Evolutionary conservation across 2,797 vertebrate genomes (phyloP).

Genomic region (Gambelia wislizenii): DNA sequence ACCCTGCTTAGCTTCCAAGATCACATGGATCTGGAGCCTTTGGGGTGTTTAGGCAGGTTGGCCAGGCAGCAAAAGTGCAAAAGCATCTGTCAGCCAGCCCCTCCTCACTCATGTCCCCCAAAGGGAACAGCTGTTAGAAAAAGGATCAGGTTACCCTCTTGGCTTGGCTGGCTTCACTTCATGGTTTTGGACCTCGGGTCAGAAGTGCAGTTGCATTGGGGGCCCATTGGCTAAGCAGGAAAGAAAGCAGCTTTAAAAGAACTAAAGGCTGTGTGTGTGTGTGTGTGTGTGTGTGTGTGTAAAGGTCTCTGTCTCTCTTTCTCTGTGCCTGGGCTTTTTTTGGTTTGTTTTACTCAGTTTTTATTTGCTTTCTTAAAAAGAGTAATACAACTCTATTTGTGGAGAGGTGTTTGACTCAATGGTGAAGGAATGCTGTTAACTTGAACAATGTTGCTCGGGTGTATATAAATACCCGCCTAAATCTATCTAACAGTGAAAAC

Average conservation of each 20-base stretch:
- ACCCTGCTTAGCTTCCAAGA: too few species aligned
- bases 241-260: conserved; percentile 64
- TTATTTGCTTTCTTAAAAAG: background rate
- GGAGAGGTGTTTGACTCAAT: conserved; percentile 72
- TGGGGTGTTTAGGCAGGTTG: too few species aligned
- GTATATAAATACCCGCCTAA: conserved; percentile 55
- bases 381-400: conserved; percentile 37
- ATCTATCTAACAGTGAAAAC: conserved; percentile 26
- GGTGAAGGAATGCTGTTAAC: conserved; percentile 73
- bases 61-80: too few species aligned
- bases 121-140: too few species aligned
- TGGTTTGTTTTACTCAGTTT: background rate
- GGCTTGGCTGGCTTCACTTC: background rate
- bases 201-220: background rate
- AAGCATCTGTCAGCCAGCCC: background rate
- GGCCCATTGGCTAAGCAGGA: too few species aligned
- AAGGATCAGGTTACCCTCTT: conserved; percentile 8
- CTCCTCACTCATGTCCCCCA: background rate
- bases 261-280: conserved; percentile 8
- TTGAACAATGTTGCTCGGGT: conserved; percentile 30
- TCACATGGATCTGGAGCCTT: too few species aligned
- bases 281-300: too few species aligned
- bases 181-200: background rate
- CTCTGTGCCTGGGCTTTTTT: too few species aligned
- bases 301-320: too few species aligned